phyloP scores from a whole-genome alignment of 2,888 invertebrate species.

The Thumatha senex region DNA sequence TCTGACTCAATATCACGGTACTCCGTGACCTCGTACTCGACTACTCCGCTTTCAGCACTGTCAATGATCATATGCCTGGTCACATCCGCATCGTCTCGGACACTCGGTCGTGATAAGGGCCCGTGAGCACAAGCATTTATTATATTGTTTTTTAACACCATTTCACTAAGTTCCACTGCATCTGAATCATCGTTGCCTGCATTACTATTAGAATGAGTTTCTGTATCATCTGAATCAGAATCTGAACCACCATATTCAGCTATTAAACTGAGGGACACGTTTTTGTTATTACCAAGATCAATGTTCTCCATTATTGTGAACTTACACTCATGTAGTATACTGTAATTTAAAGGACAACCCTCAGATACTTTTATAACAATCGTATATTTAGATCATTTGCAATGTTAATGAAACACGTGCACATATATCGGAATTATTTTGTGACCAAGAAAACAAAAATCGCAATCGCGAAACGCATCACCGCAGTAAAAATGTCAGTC shows the following conservation, averaged over 20 bases:
- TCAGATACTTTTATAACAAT: constrained; percentile 10
- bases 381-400: constrained; percentile 13
- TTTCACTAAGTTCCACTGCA: constrained; percentile 69
- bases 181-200: constrained; percentile 67
- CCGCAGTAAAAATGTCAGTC: constrained; percentile 41
- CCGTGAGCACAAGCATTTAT: constrained; percentile 80
- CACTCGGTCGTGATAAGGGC: constrained; percentile 57
- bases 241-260: constrained; percentile 75
- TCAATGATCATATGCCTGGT: constrained; percentile 77
- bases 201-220: constrained; percentile 55
- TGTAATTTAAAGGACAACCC: constrained; percentile 26
- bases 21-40: constrained; percentile 75
- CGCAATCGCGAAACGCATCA: constrained; percentile 33
- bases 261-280: constrained; percentile 75
- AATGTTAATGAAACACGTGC: constrained; percentile 26
- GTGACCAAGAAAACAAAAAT: constrained; percentile 41
- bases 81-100: constrained; percentile 56
- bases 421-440: constrained; percentile 31
- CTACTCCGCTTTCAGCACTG: constrained; percentile 66
- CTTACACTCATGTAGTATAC: constrained; percentile 39
- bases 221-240: constrained; percentile 72
- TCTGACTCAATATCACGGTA: constrained; percentile 66
- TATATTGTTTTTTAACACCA: constrained; percentile 79
- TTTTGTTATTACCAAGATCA: constrained; percentile 72
- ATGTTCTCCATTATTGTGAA: constrained; percentile 71